Percentiles rank a stretch among this genome's conserved stretches.
Evolutionary conservation across 2,797 vertebrate genomes (phyloP).

Genomic region (Acanthurus lineatus): DNA sequence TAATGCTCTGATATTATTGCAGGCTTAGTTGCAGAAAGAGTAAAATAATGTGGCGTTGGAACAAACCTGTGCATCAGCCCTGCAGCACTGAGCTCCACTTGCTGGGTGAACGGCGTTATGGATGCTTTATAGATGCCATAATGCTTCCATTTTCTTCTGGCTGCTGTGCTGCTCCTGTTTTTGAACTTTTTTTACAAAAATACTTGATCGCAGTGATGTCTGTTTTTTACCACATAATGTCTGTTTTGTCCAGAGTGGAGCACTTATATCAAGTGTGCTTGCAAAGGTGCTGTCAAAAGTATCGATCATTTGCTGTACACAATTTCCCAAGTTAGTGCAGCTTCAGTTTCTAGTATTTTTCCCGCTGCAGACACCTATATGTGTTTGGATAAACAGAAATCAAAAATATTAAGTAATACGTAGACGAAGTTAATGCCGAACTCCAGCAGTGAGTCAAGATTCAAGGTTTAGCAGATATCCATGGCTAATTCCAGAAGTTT

Average conservation of each 20-base stretch:
- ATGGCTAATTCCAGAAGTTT: no score
- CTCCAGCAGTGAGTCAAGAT: no score
- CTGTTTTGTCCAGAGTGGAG: conserved; percentile 20
- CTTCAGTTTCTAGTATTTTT: background rate
- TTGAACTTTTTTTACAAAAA: background rate
- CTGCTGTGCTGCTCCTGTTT: conserved; percentile 21
- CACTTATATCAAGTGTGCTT: background rate
- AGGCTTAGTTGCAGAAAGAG: background rate
- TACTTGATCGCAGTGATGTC: background rate
- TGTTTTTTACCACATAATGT: conserved; percentile 8
- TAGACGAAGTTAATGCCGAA: no score
- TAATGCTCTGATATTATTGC: no score
- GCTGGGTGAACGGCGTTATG: conserved; percentile 35
- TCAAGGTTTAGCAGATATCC: no score
- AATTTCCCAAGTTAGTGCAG: background rate
- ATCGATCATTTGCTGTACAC: conserved; percentile 9
- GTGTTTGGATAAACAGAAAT: background rate
- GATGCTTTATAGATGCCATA: conserved; percentile 33
- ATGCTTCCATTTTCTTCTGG: conserved; percentile 39
- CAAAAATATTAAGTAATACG: no score
- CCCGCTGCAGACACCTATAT: background rate
- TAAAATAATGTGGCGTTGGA: conserved; percentile 5
- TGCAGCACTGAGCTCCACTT: conserved; percentile 27
- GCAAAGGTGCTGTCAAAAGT: background rate
- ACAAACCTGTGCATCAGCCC: conserved; percentile 2